Conservation (phyloP, 2,888 invertebrate genomes). For the Polyommatus iphigenia region DNA sequence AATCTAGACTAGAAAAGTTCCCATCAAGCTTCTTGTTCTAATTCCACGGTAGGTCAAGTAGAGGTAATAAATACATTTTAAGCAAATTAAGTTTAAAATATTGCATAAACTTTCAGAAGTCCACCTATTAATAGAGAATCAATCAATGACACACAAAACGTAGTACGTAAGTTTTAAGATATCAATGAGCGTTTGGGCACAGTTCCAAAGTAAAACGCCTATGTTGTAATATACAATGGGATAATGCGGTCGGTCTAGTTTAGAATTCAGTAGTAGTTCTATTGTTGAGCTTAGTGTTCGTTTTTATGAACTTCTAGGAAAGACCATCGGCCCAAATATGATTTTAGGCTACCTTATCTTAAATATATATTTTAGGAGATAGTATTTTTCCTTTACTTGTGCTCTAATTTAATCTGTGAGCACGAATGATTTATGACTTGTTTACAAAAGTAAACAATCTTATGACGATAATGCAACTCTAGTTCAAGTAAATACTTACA, state of each 20-base stretch:
- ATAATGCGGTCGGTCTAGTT: conserved; percentile 2
- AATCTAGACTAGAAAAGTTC: background rate
- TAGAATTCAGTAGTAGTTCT: conserved; percentile 8
- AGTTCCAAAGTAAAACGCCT: conserved; percentile 17
- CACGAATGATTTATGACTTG: background rate
- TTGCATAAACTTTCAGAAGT: background rate
- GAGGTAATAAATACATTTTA: background rate
- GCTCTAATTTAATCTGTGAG: background rate
- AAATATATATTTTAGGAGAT: background rate
- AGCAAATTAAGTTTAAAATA: background rate
- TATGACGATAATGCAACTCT: background rate
- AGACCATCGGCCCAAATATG: background rate
- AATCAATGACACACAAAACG: conserved; percentile 9
- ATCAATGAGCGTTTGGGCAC: conserved; percentile 25
- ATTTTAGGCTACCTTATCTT: background rate
- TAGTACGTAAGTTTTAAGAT: background rate
- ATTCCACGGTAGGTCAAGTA: too few species aligned
- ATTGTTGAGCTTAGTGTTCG: background rate
- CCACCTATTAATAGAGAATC: background rate
- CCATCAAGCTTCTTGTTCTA: too few species aligned
- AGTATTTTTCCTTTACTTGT: background rate
- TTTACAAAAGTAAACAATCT: background rate
- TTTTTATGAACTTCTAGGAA: background rate
- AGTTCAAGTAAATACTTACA: background rate
- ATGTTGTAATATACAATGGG: conserved; percentile 8